A percentile compares a stretch with the other conserved stretches of the same genome.
Conservation (phyloP, 2,113 vertebrate species). For the Phaethon lepturus region DNA sequence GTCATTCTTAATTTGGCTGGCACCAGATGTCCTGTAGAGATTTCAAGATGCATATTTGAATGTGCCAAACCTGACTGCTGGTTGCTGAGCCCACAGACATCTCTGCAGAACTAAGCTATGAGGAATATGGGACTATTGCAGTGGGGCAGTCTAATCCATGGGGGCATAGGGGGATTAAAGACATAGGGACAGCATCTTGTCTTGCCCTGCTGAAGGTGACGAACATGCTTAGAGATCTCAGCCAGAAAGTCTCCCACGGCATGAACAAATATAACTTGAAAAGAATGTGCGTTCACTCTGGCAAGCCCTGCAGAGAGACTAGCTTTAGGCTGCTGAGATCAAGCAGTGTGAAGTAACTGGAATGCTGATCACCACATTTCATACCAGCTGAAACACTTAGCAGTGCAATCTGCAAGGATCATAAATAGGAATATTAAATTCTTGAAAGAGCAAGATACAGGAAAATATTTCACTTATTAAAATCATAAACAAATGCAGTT, state of each 20-base stretch:
- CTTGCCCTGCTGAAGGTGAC: neutral
- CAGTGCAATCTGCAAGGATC: neutral
- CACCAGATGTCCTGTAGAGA: neutral
- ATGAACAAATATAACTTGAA: neutral
- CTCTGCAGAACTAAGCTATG: neutral
- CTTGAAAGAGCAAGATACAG: neutral
- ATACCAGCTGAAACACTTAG: neutral
- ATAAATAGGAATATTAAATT: neutral
- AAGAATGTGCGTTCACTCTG: neutral
- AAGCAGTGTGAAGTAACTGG: neutral
- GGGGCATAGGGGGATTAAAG: neutral
- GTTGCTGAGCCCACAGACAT: neutral
- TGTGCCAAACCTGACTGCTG: neutral
- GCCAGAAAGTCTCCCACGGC: neutral
- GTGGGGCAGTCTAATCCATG: neutral
- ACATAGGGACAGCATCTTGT: neutral
- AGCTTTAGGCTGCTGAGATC: neutral
- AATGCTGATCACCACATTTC: neutral
- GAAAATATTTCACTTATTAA: neutral
- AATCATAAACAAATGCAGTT: neutral
- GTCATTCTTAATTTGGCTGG: neutral
- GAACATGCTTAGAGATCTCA: neutral
- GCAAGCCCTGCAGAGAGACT: neutral
- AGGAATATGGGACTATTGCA: neutral
- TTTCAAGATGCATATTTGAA: neutral